Evolutionary conservation across 2,113 vertebrate genomes (phyloP), one percentile per base, ranked within the genome.

Genomic region (Polypterus bichir): DNA sequence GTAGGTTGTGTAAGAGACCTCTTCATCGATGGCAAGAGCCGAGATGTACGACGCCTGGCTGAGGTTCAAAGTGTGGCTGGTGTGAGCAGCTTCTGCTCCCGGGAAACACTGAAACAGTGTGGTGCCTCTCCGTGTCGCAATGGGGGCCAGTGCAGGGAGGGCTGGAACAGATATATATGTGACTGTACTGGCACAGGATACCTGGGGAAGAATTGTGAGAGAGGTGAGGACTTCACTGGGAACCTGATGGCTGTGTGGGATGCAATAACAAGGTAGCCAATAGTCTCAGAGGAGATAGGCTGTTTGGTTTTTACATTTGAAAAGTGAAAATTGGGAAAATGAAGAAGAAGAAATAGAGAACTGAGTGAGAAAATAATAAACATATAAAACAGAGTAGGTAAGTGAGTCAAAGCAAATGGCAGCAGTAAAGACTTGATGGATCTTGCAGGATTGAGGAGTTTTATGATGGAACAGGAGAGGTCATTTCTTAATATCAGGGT

Each of bases 101-200:
- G 88, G 7, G 92, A 95, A 75, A 90, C 89, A 0, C 84, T 91
- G 60, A 72, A 85, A 54, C 86, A 87, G 61, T 95, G 93, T 61
- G 65, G 77, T 6, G 81, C 82, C 0, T 81, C 83, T 9, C 91
- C 91, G 0, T 97, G 93, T 45, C 79, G 72, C 59, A 89, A 92
- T 2, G 86, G 88, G 0, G 91, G 88, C 1, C 62, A 83, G 57
- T 97, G 93, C 74, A 78, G 80, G 0, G 93, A 97, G 65, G 93
- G 93, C 62, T 97, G 93, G 93, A 97, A 95, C 80, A 88, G 93
- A 8, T 91, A 92, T 59, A 70, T 95, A 63, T 95, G 93, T 44
- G 89, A 95, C 77, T 97, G 93, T 74, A 73, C 85, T 0, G 86
- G 86, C 46, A 94, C 91, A 1, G 93, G 92, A 69, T 94, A 83